Evolutionary conservation across 2,113 vertebrate species (phyloP), one percentile per base, ranked within the genome.

Genomic region (Takifugu bimaculatus): DNA sequence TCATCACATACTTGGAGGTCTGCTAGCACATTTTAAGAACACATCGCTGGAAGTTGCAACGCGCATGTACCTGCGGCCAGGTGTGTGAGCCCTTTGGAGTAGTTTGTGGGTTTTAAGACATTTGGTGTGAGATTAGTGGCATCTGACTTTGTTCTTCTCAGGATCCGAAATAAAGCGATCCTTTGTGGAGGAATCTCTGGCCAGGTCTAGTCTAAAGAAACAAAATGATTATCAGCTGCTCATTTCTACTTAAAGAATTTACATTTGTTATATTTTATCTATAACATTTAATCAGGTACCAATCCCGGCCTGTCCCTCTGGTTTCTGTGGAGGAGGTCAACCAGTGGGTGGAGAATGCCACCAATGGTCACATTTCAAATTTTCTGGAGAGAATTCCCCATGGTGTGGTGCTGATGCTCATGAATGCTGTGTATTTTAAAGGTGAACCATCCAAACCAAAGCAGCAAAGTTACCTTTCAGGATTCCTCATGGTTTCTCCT

Each of bases 381-480:
- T 94, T 97, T 80, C 88, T 97, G 11, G 87, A 91, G 0, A 88
- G 90, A 49, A 85, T 96, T 71, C 92, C 94, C 0, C 82, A 60
- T 1, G 71, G 85, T 28, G 79, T 90, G 0, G 88, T 93, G 66
- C 73, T 98, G 56, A 91, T 98, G 78, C 87, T 98, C 58, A 91
- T 96, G 59, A 96, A 93, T 0, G 94, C 93, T 4, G 83, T 98
- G 64, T 88, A 95, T 57, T 96, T 97, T 68, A 95, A 93, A 45
- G 94, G 96, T 94, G 80, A 80, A 80, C 6, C 48, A 25, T 11
- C 20, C 13, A 2, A 9, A 27, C 6, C 35, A 57, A 29, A 15
- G 47, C 20, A 39, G 7, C 13, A 6, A 25, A 20, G 13, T 45
- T 45, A 4, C 44, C 44, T 15, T 45, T 15, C 13, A 6, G 11